A percentile compares a stretch with the other conserved stretches of the same genome.
Conservation (phyloP, 2,797 vertebrate genomes). For the Pseudocheirus occidentalis region DNA sequence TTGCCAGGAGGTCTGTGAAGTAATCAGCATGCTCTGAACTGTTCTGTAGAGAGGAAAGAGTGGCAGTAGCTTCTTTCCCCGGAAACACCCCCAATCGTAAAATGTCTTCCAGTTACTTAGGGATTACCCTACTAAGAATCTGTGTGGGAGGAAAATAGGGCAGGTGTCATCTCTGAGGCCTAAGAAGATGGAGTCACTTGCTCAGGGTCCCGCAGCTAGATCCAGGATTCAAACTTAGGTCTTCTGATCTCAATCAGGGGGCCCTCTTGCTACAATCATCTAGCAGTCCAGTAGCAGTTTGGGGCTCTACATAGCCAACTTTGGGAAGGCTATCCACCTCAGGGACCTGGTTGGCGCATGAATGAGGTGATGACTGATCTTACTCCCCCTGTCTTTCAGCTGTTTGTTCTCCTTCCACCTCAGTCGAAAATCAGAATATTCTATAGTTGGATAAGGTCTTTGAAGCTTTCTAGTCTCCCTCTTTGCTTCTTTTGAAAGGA, state of each 20-base stretch:
- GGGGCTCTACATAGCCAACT: background rate
- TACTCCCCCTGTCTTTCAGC: background rate
- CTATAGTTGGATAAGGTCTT: background rate
- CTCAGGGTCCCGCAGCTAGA: background rate
- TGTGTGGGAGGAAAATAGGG: background rate
- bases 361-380: background rate
- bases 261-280: background rate
- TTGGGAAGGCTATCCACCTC: background rate
- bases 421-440: background rate
- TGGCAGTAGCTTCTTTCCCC: background rate
- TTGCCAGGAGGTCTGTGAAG: background rate
- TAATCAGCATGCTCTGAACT: background rate
- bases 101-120: background rate
- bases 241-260: background rate
- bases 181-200: background rate
- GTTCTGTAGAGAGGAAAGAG: background rate
- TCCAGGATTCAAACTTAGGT: background rate
- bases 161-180: background rate
- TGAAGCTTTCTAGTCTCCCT: background rate
- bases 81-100: background rate
- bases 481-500: background rate
- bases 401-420: background rate
- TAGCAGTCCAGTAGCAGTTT: background rate
- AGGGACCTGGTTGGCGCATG: background rate
- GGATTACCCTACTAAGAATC: background rate